Percentiles rank a stretch among this genome's conserved stretches.
Conservation (phyloP, 2,113 vertebrate genomes). For the Pelecanoides urinatrix region DNA sequence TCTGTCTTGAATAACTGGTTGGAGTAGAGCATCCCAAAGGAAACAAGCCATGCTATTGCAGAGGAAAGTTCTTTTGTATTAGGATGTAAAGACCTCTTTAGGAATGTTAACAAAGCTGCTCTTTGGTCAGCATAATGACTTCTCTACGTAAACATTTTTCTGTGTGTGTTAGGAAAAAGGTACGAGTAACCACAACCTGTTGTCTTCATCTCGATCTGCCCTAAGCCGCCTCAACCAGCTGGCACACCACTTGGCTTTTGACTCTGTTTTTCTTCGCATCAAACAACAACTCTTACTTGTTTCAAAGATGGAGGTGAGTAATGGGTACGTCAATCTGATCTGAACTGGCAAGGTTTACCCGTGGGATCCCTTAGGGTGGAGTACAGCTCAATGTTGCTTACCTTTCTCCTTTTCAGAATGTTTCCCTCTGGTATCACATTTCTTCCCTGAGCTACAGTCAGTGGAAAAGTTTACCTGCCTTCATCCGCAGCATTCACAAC, state of each 20-base stretch:
- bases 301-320: constrained; percentile 88
- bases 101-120: not conserved
- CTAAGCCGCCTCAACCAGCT: constrained; percentile 92
- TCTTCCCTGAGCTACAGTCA: not conserved
- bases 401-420: not conserved
- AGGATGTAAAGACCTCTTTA: not conserved
- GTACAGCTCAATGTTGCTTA: accelerated
- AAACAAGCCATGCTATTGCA: not conserved
- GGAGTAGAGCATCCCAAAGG: not conserved
- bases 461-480: not conserved
- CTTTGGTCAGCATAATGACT: not conserved
- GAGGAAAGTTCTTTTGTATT: not conserved
- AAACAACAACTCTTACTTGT: constrained; percentile 90
- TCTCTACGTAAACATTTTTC: not conserved
- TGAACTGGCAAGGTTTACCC: not conserved
- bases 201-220: constrained; percentile 75
- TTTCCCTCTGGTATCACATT: not conserved
- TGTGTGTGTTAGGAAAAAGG: constrained; percentile 86
- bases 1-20: not conserved
- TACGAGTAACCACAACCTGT: constrained; percentile 83
- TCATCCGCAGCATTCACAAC: not conserved
- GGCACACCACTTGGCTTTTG: constrained; percentile 93
- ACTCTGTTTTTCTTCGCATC: constrained; percentile 95
- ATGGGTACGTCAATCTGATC: not conserved
- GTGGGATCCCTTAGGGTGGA: not conserved